Base-by-base conservation (phyloP, 2,888 invertebrate species). In the Hirudinaria manillensis region DNA sequence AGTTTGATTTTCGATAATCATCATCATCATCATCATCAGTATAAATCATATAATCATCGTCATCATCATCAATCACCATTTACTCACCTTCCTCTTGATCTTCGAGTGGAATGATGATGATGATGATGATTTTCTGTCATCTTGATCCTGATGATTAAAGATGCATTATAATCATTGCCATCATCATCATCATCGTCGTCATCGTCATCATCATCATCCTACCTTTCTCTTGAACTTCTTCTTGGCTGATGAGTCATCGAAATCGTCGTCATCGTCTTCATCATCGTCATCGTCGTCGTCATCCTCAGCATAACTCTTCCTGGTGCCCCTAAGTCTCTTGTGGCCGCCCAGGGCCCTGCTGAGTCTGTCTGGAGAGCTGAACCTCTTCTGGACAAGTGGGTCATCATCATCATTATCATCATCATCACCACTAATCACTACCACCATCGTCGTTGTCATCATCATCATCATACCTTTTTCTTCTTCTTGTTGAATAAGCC, bases 251-350 rank as follows among this genome's bases (percentile, higher is more conserved):
- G 10, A 19, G 24, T 34, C 56, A 6, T 76, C 61, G 0, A 74
- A 68, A 16, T 70, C 29, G n/a, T 74, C 77, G 1, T 71, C 76
- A 19, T 77, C 78, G 24, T 76, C 76, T 29, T 75, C 73, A 6
- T 75, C 76, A 7, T 67, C 38, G 10, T 79, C 78, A 74, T 76
- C 76, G 19, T 70, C 71, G 19, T 70, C 78, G 21, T 61, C 75
- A 7, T 77, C 74, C 3, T 72, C 67, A 29, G 74, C 77, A 2
- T 38, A 56, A 16, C 61, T 76, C 77, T 21, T 71, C 72, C 29
- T 74, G 36, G 1, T n/a, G n/a, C 19, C 74, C 65, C 53, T 36
- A 10, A 27, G 24, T 29, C 61, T 61, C 61, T 61, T 61, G 24
- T 24, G 61, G 29, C 61, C 24, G 61, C 24, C 29, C 61, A 61